Base-by-base conservation (phyloP, 2,888 invertebrate genomes). In the Chloroclystis v-ata region DNA sequence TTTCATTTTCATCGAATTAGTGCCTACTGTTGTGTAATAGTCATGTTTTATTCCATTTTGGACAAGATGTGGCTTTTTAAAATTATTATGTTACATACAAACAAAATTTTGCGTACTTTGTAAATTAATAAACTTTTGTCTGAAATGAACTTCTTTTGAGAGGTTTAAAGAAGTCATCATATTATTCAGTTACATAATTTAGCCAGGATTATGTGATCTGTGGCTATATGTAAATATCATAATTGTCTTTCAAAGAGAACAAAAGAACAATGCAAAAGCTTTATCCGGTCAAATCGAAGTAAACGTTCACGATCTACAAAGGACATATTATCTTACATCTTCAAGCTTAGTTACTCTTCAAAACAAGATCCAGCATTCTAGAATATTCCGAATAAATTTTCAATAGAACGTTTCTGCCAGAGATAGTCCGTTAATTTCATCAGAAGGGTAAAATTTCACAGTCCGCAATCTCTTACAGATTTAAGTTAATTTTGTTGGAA, bases 401-500 rank as follows among this genome's bases (percentile, higher is more conserved):
- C 51, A 63, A 65, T 63, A 59, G 57, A 65, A 68, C 67, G 63
- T 69, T 72, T 69, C 61, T 62, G 53, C 52, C 49, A 49, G 47
- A 59, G 67, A 68, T 68, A 64, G 63, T 67, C 72, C 59, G 64
- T 75, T 68, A 33, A 69, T 72, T 72, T 72, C 67, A 69, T 66
- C 57, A 49, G 61, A 58, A 61, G 69, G 62, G 63, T 72, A 67
- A 67, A 70, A 67, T 67, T 65, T 67, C 65, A 66, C 56, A 63
- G 60, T 59, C 58, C 47, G 62, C 61, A 63, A 65, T 67, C 59
- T 66, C 60, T 61, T 54, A 61, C 63, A 71, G 67, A 70, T 70
- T 71, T 63, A 63, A 59, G 67, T 68, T 74, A 72, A 74, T 76
- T 75, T 69, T 60, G 68, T 72, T 64, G 62, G 29, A 64, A 70